A percentile compares a stretch with the other conserved stretches of the same genome.
phyloP scores from a whole-genome alignment of 2,113 vertebrate species.

The Dicrurus megarhynchus region DNA sequence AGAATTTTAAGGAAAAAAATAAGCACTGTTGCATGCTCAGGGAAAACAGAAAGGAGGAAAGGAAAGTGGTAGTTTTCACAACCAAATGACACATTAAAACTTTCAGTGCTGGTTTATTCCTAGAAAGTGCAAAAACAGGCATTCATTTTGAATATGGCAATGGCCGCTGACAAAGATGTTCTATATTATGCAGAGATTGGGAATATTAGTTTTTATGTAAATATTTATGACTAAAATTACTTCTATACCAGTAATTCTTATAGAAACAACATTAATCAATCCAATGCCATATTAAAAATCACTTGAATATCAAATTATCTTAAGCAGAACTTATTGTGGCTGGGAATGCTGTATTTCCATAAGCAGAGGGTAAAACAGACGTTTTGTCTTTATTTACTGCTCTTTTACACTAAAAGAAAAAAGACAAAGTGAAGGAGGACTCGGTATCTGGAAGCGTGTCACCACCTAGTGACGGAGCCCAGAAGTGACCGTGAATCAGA shows the following conservation, averaged over 20 bases:
- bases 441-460: neutral
- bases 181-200: neutral
- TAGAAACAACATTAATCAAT: neutral
- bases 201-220: neutral
- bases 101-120: neutral
- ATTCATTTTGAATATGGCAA: neutral
- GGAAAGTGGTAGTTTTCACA: neutral
- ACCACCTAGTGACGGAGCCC: slow-evolving; percentile 39
- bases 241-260: neutral
- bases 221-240: neutral
- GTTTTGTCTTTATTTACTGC: neutral
- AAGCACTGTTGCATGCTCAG: neutral
- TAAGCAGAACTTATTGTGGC: neutral
- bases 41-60: neutral
- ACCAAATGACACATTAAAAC: neutral
- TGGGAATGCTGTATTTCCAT: neutral
- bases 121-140: neutral
- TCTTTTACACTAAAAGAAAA: neutral
- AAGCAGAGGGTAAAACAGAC: neutral
- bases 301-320: neutral
- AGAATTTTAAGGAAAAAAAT: neutral
- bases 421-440: neutral
- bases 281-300: neutral
- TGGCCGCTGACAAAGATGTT: neutral
- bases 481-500: neutral